Percentiles rank a stretch among this genome's conserved stretches.
phyloP scores from a whole-genome alignment of 2,797 vertebrate species.

The Nannoperca obscura region DNA sequence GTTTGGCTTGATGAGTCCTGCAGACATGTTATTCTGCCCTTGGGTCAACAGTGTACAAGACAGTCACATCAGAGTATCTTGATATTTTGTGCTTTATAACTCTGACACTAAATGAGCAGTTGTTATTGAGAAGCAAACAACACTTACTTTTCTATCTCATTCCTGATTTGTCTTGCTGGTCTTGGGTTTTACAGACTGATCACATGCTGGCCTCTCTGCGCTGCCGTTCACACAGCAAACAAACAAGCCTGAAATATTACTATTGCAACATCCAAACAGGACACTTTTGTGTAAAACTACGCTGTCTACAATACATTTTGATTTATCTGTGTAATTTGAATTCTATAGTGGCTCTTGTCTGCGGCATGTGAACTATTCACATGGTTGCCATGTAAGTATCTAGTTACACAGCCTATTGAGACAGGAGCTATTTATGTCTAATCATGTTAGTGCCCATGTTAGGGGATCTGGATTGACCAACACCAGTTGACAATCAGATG shows the following conservation, averaged over 20 bases:
- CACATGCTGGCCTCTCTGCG: constrained; percentile 21
- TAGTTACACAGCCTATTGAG: constrained; percentile 77
- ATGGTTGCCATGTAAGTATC: constrained; percentile 66
- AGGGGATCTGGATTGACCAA: constrained; percentile 79
- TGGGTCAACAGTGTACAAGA: not conserved
- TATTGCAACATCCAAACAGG: constrained; percentile 2
- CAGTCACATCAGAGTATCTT: constrained; percentile 2
- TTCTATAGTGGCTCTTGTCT: constrained; percentile 44
- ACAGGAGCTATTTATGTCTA: constrained; percentile 83
- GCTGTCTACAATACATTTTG: not conserved
- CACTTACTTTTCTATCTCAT: not conserved
- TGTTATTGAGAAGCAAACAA: constrained; percentile 25
- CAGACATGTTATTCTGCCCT: not conserved
- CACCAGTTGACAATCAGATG: constrained; percentile 79
- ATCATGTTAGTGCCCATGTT: constrained; percentile 84
- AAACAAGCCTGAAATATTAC: constrained; percentile 25
- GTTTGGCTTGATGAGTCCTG: constrained; percentile 1
- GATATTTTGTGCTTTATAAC: not conserved
- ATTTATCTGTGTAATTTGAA: constrained; percentile 36
- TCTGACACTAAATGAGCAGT: not conserved
- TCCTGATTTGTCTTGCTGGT: constrained; percentile 10
- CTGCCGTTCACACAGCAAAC: constrained; percentile 14
- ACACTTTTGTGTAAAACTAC: not conserved
- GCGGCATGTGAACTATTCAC: constrained; percentile 65
- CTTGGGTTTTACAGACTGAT: constrained; percentile 30